Evolutionary conservation across 1,140 invertebrate genomes (phyloP).

Genomic region (Gonioctena quinquepunctata): DNA sequence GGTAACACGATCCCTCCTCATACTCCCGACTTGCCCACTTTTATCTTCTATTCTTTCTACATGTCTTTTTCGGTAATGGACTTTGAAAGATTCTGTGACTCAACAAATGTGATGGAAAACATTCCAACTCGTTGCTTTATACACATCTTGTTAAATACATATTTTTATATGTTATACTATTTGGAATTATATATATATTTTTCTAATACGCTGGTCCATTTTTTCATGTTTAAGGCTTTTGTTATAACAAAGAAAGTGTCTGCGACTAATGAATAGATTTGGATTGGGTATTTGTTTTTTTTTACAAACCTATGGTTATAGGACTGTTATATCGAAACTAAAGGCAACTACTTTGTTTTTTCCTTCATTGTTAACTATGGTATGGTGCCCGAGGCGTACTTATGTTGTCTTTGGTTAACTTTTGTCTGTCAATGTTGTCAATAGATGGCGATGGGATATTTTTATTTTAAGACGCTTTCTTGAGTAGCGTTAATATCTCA

Average conservation of each 20-base stretch:
- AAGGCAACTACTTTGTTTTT: slow-evolving; percentile 16
- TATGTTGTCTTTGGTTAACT: slow-evolving; percentile 21
- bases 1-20: too few relatives aligned
- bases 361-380: background rate
- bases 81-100: background rate
- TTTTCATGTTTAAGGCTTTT: slow-evolving; percentile 35
- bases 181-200: slow-evolving; percentile 22
- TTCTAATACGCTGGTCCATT: slow-evolving; percentile 11
- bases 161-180: slow-evolving; percentile 22
- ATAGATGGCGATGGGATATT: slow-evolving; percentile 28
- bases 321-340: slow-evolving; percentile 20
- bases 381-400: too few relatives aligned
- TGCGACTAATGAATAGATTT: slow-evolving; percentile 40
- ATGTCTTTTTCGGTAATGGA: background rate
- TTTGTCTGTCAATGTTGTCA: slow-evolving; percentile 23
- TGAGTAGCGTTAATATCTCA: too few relatives aligned
- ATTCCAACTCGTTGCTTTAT: slow-evolving; percentile 29
- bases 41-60: too few relatives aligned
- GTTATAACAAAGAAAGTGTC: slow-evolving; percentile 41
- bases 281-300: slow-evolving; percentile 39
- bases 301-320: slow-evolving; percentile 24
- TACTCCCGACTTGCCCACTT: too few relatives aligned
- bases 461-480: background rate
- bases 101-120: slow-evolving; percentile 33
- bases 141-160: slow-evolving; percentile 23